These are phyloP conservation scores for Tanypteryx hageni DNA, from an alignment of 2,888 invertebrate genomes.

Conservation along the genomic window DNA sequence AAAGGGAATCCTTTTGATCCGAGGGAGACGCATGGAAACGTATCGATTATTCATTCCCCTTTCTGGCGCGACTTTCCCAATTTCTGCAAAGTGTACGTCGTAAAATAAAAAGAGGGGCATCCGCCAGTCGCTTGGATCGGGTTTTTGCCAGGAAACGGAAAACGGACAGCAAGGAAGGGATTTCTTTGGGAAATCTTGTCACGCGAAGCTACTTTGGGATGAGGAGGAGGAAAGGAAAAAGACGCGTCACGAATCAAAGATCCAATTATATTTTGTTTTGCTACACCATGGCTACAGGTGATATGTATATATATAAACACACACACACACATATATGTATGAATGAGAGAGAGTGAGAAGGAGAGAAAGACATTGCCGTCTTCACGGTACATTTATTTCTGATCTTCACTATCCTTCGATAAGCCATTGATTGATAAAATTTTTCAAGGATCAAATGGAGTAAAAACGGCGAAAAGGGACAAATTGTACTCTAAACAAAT, in stretches of 20 bases:
- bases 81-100: slow-evolving; percentile 6
- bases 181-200: slow-evolving; percentile 28
- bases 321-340: no score
- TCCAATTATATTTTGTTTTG: not conserved
- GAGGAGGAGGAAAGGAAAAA: not conserved
- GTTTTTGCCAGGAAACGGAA: not conserved
- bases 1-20: not conserved
- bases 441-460: no score
- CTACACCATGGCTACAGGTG: not conserved
- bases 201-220: not conserved
- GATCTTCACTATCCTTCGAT: no score
- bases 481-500: no score
- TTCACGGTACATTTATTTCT: no score
- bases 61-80: slow-evolving; percentile 46
- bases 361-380: no score
- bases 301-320: not conserved
- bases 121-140: not conserved
- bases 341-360: no score
- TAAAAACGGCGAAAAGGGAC: no score
- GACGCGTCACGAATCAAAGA: not conserved
- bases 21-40: not conserved
- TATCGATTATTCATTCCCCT: slow-evolving; percentile 35
- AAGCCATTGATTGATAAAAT: no score
- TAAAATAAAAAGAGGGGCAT: not conserved
- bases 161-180: not conserved